Evolutionary conservation across 2,888 invertebrate species (phyloP).

Genomic region (Globia sparganii): DNA sequence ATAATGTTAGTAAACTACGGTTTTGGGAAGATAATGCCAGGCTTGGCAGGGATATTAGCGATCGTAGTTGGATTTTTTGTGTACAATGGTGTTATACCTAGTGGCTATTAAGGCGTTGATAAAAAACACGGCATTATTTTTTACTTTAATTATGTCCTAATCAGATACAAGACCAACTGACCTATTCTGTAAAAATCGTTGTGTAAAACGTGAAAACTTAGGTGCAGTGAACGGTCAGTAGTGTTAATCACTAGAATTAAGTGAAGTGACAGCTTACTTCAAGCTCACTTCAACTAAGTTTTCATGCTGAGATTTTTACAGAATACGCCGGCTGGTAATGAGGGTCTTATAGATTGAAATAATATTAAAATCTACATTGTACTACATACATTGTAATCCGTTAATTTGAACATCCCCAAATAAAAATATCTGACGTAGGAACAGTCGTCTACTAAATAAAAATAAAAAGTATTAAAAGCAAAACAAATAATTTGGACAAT

Average conservation of each 20-base stretch:
- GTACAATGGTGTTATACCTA: too few relatives aligned
- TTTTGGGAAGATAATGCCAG: constrained; percentile 20
- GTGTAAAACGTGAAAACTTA: too few relatives aligned
- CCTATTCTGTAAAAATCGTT: too few relatives aligned
- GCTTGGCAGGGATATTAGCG: constrained; percentile 33
- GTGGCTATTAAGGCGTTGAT: not conserved
- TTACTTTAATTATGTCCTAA: not conserved
- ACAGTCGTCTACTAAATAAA: constrained; percentile 21
- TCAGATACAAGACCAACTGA: too few relatives aligned
- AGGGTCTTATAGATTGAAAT: not conserved
- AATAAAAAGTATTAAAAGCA: constrained; percentile 35
- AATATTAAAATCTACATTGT: not conserved
- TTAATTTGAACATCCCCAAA: not conserved
- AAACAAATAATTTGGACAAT: constrained; percentile 60
- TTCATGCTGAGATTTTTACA: too few relatives aligned
- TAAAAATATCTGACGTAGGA: not conserved
- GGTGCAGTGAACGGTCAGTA: too few relatives aligned
- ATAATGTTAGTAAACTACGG: constrained; percentile 42
- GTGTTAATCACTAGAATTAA: too few relatives aligned
- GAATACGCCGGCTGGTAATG: not conserved
- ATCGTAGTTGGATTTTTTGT: not conserved
- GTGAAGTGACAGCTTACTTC: too few relatives aligned
- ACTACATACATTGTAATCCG: too few relatives aligned
- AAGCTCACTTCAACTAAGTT: too few relatives aligned
- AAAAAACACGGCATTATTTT: not conserved